phyloP scores from a whole-genome alignment of 2,797 vertebrate genomes.

The Acanthiza pusilla region DNA sequence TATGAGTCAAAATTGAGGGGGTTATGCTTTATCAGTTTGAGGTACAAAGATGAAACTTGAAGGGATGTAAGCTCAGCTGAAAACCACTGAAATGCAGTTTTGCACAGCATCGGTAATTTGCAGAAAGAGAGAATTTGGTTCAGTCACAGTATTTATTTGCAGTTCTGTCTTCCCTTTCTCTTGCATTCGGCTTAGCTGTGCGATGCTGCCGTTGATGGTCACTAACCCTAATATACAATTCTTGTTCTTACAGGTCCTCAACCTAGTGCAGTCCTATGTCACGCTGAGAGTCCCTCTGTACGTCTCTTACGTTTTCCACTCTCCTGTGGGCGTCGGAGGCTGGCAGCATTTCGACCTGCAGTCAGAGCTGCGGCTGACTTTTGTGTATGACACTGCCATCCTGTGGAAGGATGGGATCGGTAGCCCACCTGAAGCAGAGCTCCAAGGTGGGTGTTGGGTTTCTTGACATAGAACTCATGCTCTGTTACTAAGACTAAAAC shows the following conservation, averaged over 20 bases:
- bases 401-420: constrained; percentile 92
- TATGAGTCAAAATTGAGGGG: not conserved
- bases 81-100: not conserved
- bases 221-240: not conserved
- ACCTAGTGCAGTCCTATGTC: constrained; percentile 94
- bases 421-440: constrained; percentile 89
- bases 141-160: not conserved
- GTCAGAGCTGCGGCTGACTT: constrained; percentile 91
- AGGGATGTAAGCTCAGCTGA: not conserved
- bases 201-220: not conserved
- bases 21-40: not conserved
- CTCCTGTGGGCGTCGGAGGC: constrained; percentile 84
- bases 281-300: constrained; percentile 90
- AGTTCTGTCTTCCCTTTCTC: not conserved
- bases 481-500: not conserved
- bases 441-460: constrained; percentile 78
- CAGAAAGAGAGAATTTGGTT: not conserved
- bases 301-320: constrained; percentile 94
- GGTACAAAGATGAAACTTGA: not conserved
- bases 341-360: constrained; percentile 97
- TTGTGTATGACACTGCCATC: constrained; percentile 96
- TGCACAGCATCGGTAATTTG: not conserved
- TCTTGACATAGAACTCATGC: not conserved
- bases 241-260: constrained; percentile 80
- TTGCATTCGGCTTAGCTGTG: not conserved